These are phyloP conservation scores for Achatina immaculata DNA, from an alignment of 1,140 invertebrate genomes.

Conservation along the genomic window DNA sequence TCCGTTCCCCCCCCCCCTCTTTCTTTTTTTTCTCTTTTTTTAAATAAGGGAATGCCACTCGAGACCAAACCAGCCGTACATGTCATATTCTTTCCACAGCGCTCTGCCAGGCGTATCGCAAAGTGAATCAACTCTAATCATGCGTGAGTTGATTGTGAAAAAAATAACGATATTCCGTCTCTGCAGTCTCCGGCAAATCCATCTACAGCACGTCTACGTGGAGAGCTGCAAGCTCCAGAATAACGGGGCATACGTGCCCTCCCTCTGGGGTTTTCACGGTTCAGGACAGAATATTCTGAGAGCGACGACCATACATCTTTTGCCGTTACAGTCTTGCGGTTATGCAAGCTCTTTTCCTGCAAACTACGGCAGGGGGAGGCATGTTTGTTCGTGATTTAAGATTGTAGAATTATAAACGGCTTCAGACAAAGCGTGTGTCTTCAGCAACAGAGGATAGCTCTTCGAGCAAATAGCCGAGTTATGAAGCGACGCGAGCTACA, in stretches of 20 bases:
- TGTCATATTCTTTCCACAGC: neutral
- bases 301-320: slow-evolving; percentile 1
- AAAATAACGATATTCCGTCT: slow-evolving; percentile 1
- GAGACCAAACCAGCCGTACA: neutral
- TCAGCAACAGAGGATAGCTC: neutral
- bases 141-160: neutral
- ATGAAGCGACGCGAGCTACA: neutral
- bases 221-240: neutral
- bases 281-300: neutral
- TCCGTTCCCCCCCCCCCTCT: too few relatives aligned
- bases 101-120: neutral
- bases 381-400: slow-evolving; percentile 1
- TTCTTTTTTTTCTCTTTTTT: neutral
- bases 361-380: neutral
- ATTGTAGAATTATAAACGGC: neutral
- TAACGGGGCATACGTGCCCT: neutral
- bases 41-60: neutral
- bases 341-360: neutral
- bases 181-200: neutral
- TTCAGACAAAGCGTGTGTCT: neutral
- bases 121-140: slow-evolving; percentile 1
- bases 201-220: neutral
- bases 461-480: neutral
- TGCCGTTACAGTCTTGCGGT: neutral
- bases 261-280: neutral